These are phyloP conservation scores for Champsocephalus gunnari DNA, from an alignment of 2,797 vertebrate species.

Conservation along the genomic window DNA sequence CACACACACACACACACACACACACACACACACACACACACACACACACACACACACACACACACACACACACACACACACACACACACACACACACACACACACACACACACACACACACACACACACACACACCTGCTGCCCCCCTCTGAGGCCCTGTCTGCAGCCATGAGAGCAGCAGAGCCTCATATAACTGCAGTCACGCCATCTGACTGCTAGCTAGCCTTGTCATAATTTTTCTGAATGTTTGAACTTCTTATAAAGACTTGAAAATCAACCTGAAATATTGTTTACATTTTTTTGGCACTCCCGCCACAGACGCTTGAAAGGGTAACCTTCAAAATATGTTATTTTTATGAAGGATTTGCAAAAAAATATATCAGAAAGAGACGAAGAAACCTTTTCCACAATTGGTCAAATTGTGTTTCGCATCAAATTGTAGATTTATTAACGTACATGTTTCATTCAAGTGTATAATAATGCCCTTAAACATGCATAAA, in stretches of 20 bases:
- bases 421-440: not conserved
- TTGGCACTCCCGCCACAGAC: no score
- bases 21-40: conserved; percentile 23
- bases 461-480: no score
- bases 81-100: conserved; percentile 23
- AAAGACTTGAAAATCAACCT: no score
- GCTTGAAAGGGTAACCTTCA: not conserved
- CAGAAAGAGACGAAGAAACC: not conserved
- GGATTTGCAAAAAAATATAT: not conserved
- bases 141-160: conserved; percentile 21
- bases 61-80: conserved; percentile 19
- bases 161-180: conserved; percentile 40
- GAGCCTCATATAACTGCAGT: conserved; percentile 28
- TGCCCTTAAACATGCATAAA: no score
- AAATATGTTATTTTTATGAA: not conserved
- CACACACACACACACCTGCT: conserved; percentile 17
- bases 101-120: conserved; percentile 23
- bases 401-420: not conserved
- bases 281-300: no score
- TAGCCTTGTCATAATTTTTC: not conserved
- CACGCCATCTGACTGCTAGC: conserved; percentile 46
- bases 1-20: conserved; percentile 23
- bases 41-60: conserved; percentile 36
- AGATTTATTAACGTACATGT: no score
- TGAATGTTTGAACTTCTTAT: not conserved